Conservation (phyloP, 1,140 invertebrate species). For the Trypoxylus dichotomus region DNA sequence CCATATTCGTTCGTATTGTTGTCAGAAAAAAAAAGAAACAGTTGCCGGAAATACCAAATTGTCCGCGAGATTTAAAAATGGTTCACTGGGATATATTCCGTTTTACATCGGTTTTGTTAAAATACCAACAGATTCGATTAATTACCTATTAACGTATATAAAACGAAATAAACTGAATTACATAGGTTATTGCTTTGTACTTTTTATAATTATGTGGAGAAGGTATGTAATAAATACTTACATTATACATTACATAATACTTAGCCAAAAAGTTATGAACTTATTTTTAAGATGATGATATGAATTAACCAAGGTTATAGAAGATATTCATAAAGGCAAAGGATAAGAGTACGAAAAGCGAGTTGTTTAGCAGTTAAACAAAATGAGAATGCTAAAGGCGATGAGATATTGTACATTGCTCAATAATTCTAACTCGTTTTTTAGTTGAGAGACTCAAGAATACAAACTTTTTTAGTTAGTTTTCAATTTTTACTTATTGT, state of each 20-base stretch:
- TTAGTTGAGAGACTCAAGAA: background rate
- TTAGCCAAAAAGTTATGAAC: conserved; percentile 45
- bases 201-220: conserved; percentile 52
- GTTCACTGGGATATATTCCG: too few species aligned
- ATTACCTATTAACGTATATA: background rate
- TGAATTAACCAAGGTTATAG: conserved; percentile 40
- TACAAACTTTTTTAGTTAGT: background rate
- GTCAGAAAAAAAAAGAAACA: too few species aligned
- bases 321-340: conserved; percentile 46
- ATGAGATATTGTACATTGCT: conserved; percentile 46
- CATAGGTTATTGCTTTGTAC: conserved; percentile 50
- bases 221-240: conserved; percentile 37
- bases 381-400: background rate
- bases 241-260: conserved; percentile 5
- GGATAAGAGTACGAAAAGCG: conserved; percentile 32
- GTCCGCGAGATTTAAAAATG: too few species aligned
- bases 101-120: too few species aligned
- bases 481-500: conserved; percentile 37
- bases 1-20: too few species aligned
- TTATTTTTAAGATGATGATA: conserved; percentile 47
- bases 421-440: conserved; percentile 42
- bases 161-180: conserved; percentile 24
- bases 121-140: too few species aligned
- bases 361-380: background rate
- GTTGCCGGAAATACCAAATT: too few species aligned